Conservation (phyloP, 1,140 invertebrate species). For the Drosophila santomea region DNA sequence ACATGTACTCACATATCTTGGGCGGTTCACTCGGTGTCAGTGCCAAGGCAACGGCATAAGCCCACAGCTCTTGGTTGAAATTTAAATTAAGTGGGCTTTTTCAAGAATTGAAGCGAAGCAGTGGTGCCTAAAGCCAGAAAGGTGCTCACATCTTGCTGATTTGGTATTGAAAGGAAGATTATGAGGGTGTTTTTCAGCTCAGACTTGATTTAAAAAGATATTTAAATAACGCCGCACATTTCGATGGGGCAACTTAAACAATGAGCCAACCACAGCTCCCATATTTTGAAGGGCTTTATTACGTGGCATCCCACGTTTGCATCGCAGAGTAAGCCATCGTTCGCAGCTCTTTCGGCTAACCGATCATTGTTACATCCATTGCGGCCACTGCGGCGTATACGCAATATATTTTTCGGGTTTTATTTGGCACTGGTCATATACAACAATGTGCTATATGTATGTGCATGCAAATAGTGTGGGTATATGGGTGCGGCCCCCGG, state of each 20-base stretch:
- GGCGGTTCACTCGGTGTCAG: background rate
- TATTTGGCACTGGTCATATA: constrained; percentile 30
- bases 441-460: constrained; percentile 43
- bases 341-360: constrained; percentile 13
- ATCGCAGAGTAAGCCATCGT: constrained; percentile 17
- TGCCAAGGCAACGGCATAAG: constrained; percentile 50
- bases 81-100: constrained; percentile 66
- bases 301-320: constrained; percentile 8
- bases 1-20: constrained; percentile 4
- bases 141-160: constrained; percentile 23
- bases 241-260: too few species aligned
- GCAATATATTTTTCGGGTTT: constrained; percentile 53
- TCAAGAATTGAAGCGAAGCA: constrained; percentile 11
- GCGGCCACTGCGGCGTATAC: constrained; percentile 46
- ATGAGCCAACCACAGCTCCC: constrained; percentile 3
- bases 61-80: constrained; percentile 54
- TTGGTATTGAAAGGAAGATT: background rate
- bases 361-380: constrained; percentile 37
- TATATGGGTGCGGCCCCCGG: constrained; percentile 1
- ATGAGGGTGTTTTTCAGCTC: background rate
- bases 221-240: too few species aligned
- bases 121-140: background rate
- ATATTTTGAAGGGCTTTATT: constrained; percentile 32
- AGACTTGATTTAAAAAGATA: too few species aligned
- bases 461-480: constrained; percentile 59